Evolutionary conservation across 2,888 invertebrate species (phyloP).

Genomic region (Trichogramma dendrolimi): DNA sequence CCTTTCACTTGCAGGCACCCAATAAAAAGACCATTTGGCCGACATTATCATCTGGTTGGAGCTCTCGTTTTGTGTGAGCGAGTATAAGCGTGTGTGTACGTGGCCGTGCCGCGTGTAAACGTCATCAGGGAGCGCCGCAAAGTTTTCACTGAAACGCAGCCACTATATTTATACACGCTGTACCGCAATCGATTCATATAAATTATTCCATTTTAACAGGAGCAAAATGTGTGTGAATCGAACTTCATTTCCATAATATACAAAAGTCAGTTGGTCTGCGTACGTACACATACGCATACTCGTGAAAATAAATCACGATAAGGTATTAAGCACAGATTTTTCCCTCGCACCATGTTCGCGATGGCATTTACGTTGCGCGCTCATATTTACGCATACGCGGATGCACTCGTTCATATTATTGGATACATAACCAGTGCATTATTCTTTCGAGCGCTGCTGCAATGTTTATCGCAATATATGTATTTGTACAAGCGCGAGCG

Average conservation of each 20-base stretch:
- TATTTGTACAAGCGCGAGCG: not conserved
- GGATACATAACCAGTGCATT: too few relatives aligned
- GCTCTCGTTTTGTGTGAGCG: too few relatives aligned
- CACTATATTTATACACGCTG: too few relatives aligned
- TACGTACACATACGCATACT: not conserved
- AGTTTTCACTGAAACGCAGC: too few relatives aligned
- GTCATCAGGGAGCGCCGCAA: too few relatives aligned
- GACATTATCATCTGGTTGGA: too few relatives aligned
- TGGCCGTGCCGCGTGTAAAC: too few relatives aligned
- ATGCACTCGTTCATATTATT: too few relatives aligned
- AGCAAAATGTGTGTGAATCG: not conserved
- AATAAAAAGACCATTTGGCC: too few relatives aligned
- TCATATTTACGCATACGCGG: conserved; percentile 8
- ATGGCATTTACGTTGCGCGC: conserved; percentile 5
- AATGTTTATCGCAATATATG: not conserved
- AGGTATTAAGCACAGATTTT: conserved; percentile 20
- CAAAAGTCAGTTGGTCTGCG: not conserved
- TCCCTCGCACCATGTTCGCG: conserved; percentile 8
- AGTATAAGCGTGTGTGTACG: too few relatives aligned
- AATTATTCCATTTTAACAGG: conserved; percentile 24
- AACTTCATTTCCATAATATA: conserved; percentile 9
- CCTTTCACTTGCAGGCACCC: too few relatives aligned
- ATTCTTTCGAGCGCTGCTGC: too few relatives aligned
- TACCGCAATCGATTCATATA: conserved; percentile 14
- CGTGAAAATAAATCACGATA: not conserved